These are phyloP conservation scores for Cheilinus undulatus DNA, from an alignment of 2,113 vertebrate genomes.

Conservation along the genomic window DNA sequence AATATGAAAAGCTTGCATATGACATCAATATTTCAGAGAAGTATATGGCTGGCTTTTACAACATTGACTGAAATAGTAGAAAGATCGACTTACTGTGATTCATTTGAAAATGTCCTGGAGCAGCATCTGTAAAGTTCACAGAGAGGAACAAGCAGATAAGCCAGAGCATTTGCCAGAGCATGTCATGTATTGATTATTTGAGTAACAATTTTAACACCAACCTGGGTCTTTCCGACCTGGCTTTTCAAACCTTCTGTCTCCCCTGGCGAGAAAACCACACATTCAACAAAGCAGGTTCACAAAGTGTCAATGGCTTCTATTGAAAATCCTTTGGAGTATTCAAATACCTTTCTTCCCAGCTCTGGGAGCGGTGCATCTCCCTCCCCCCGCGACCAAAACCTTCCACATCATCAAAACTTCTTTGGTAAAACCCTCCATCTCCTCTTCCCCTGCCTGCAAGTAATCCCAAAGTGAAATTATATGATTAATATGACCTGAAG, in stretches of 20 bases:
- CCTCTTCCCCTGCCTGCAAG: constrained; percentile 94
- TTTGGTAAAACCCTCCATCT: constrained; percentile 99
- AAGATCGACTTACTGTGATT: constrained; percentile 82
- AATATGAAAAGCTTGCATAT: not conserved
- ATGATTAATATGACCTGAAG: not conserved
- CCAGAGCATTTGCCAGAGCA: constrained; percentile 3
- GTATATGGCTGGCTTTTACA: not conserved
- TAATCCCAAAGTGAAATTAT: constrained; percentile 8
- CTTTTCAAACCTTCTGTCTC: constrained; percentile 99
- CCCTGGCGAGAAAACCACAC: constrained; percentile 82
- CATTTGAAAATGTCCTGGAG: constrained; percentile 83
- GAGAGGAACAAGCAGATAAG: constrained; percentile 41
- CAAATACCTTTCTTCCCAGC: constrained; percentile 98
- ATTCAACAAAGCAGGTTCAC: not conserved
- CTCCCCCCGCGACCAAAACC: constrained; percentile 95
- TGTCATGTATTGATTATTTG: constrained; percentile 24
- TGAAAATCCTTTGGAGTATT: not conserved
- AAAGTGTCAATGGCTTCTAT: not conserved
- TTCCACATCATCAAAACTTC: constrained; percentile 99
- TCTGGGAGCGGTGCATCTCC: constrained; percentile 99
- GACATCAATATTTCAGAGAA: not conserved
- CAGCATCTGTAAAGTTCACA: constrained; percentile 58
- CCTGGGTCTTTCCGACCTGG: constrained; percentile 98
- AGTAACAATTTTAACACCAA: constrained; percentile 77
- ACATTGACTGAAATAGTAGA: not conserved